phyloP scores from a whole-genome alignment of 2,888 invertebrate species.

The Melanargia galathea region DNA sequence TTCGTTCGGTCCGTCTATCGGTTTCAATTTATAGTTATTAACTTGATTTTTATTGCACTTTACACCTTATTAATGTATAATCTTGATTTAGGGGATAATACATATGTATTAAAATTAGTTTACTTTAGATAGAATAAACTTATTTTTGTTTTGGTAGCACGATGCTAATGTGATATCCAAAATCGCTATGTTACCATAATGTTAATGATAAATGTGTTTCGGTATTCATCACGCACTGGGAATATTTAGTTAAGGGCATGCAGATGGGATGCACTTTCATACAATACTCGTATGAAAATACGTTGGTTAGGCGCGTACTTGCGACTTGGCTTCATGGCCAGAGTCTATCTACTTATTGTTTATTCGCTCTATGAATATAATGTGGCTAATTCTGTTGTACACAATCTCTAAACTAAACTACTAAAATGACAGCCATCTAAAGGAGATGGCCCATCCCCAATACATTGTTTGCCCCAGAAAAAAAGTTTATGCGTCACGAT shows the following conservation, averaged over 20 bases:
- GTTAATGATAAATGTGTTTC: conserved; percentile 20
- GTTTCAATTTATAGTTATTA: conserved; percentile 3
- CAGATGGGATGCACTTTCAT: neutral
- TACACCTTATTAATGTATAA: neutral
- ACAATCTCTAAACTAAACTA: too few species aligned
- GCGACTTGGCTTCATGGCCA: neutral
- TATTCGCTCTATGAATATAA: too few species aligned
- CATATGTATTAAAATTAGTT: conserved; percentile 5
- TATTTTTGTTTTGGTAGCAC: conserved; percentile 1
- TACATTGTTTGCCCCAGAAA: too few species aligned
- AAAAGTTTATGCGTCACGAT: too few species aligned
- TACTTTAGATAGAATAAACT: conserved; percentile 1
- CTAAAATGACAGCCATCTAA: too few species aligned
- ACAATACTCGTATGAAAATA: neutral
- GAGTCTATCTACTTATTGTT: neutral
- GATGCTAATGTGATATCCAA: conserved; percentile 30
- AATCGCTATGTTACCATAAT: conserved; percentile 35
- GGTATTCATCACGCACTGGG: neutral
- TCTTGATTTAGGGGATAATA: neutral
- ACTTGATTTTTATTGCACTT: neutral
- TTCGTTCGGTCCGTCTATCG: conserved; percentile 4
- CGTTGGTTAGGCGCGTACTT: neutral
- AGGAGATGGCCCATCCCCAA: too few species aligned
- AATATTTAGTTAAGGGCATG: neutral
- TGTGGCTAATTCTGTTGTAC: too few species aligned